Evolutionary conservation across 2,113 vertebrate species (phyloP), one percentile per base, ranked within the genome.

Genomic region (Bothrops jararaca): DNA sequence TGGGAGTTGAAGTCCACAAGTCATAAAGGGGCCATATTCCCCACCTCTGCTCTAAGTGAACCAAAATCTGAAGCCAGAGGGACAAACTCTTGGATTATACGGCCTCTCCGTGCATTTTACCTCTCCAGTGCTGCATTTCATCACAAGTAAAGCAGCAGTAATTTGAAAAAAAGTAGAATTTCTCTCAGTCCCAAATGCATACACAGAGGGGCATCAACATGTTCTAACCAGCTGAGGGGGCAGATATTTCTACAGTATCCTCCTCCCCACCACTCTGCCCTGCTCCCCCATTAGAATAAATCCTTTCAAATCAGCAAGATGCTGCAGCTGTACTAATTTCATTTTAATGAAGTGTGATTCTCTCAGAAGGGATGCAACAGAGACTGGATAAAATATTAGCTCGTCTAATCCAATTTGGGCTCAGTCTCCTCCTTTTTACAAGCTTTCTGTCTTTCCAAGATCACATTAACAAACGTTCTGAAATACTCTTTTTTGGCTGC

Each of bases 361-460:
- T n/a, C 53, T 92, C 90, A 0, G 8, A 50, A 93, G 57, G 69
- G 60, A 89, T 85, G 87, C 3, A 91, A 88, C 56, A 85, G 34
- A 95, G 29, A 60, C 54, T 90, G 86, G 53, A 92, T 90, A 91
- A 93, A 93, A 89, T 52, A 64, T 57, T 22, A 74, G 88, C n/a
- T 88, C 8, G 1, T 0, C 2, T 91, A 92, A 93, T 92, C 48
- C 3, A 1, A 93, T 94, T 88, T 96, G 93, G 91, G 86, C 34
- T 92, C 91, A 2, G 53, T 92, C 60, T 86, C 0, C 29, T 45
- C 94, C 42, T 92, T 89, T 94, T 85, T 60, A 88, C 80, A 92
- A 45, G 88, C 85, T 94, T 94, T 94, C 95, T 60, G 86, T 80
- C 52, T 64, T 93, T 92, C 52, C 86, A 39, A 58, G 95, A 94